A percentile compares a stretch with the other conserved stretches of the same genome.
These are phyloP conservation scores for Megaustenia siamemsis DNA, from an alignment of 2,888 invertebrate species.

Conservation along the genomic window DNA sequence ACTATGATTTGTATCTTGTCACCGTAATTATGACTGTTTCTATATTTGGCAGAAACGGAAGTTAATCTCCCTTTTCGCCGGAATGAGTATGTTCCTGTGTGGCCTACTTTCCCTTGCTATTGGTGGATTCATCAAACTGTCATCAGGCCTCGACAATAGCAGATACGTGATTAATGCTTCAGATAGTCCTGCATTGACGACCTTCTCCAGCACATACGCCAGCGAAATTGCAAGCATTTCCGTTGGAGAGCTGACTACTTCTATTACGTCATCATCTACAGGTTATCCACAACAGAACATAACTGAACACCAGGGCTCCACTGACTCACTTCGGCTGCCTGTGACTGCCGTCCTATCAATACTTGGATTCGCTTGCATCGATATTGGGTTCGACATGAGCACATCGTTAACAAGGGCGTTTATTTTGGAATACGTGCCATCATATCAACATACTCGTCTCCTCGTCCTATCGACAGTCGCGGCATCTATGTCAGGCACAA, in stretches of 20 bases:
- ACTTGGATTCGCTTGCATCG: constrained; percentile 21
- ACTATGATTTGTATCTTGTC: no score
- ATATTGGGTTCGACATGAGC: constrained; percentile 44
- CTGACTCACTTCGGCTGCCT: background rate
- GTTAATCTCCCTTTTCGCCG: constrained; percentile 1
- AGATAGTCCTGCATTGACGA: background rate
- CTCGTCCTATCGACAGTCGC: constrained; percentile 30
- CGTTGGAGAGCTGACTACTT: background rate
- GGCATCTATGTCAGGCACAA: constrained; percentile 23
- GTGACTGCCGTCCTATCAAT: constrained; percentile 39
- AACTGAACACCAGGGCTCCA: background rate
- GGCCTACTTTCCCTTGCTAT: constrained; percentile 14
- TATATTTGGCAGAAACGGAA: constrained; percentile 28
- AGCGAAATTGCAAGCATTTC: background rate
- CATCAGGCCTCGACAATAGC: background rate
- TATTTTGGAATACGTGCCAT: constrained; percentile 22
- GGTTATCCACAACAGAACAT: background rate
- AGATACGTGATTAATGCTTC: background rate
- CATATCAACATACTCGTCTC: constrained; percentile 37
- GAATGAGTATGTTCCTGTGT: constrained; percentile 34
- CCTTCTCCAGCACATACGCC: background rate
- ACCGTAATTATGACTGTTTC: background rate
- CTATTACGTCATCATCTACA: background rate
- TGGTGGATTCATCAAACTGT: constrained; percentile 38
- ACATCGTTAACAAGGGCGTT: constrained; percentile 26